These are phyloP conservation scores for Amblyopsis hoosieri DNA, from an alignment of 2,797 vertebrate species.

Conservation along the genomic window DNA sequence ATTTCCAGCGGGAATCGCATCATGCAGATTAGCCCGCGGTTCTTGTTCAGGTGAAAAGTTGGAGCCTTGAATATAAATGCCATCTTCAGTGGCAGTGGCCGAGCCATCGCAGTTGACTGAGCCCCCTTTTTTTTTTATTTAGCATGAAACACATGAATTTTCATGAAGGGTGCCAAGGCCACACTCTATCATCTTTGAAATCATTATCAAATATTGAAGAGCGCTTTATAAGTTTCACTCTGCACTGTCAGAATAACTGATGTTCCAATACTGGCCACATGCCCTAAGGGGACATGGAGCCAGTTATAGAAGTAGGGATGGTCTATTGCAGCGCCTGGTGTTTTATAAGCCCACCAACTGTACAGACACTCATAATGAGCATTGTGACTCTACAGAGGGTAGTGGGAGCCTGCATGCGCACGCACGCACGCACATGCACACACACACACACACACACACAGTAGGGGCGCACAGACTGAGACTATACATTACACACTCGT, in stretches of 20 bases:
- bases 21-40: constrained; percentile 15
- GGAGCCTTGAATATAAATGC: constrained; percentile 50
- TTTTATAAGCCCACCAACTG: too few relatives aligned
- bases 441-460: too few relatives aligned
- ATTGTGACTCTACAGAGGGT: too few relatives aligned
- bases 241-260: constrained; percentile 31
- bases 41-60: constrained; percentile 38
- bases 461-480: too few relatives aligned
- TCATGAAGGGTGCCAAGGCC: constrained; percentile 50
- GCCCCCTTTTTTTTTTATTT: constrained; percentile 30
- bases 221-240: constrained; percentile 64
- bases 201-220: constrained; percentile 72
- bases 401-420: too few relatives aligned
- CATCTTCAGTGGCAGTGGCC: constrained; percentile 20
- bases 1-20: constrained; percentile 32
- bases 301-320: too few relatives aligned
- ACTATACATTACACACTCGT: too few relatives aligned
- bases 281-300: too few relatives aligned
- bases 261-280: too few relatives aligned
- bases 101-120: constrained; percentile 25
- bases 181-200: constrained; percentile 62
- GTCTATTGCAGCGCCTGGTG: too few relatives aligned
- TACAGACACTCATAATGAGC: too few relatives aligned
- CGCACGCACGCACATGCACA: too few relatives aligned
- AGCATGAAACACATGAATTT: constrained; percentile 52